Conservation (phyloP, 35 echinoderm and acorn worm genomes). For the Anneissia japonica region DNA sequence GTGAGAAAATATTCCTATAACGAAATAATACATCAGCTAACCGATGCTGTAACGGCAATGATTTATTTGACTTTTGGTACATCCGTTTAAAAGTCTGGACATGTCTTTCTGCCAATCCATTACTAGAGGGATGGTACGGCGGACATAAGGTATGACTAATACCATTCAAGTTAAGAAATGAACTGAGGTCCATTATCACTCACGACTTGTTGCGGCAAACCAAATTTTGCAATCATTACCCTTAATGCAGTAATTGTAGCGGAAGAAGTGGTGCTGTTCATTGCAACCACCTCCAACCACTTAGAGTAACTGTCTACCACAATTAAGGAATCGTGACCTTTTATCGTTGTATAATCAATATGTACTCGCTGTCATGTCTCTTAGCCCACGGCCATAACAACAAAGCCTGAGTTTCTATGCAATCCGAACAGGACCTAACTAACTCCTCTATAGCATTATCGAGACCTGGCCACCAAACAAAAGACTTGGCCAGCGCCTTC, state of each 20-base stretch:
- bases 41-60: constrained; percentile 9
- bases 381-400: constrained; percentile 34
- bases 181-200: constrained; percentile 52
- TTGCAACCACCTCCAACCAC: constrained; percentile 48
- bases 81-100: constrained; percentile 31
- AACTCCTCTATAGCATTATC: constrained; percentile 4
- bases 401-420: constrained; percentile 3
- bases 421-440: not conserved
- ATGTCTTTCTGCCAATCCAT: constrained; percentile 38
- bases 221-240: constrained; percentile 28
- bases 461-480: constrained; percentile 17
- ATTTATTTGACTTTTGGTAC: not conserved
- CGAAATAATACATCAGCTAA: constrained; percentile 35
- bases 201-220: constrained; percentile 37
- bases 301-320: constrained; percentile 51
- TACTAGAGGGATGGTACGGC: constrained; percentile 21
- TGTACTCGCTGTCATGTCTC: constrained; percentile 18
- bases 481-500: constrained; percentile 15
- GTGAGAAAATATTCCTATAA: constrained; percentile 29
- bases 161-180: not conserved
- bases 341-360: constrained; percentile 12
- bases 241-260: constrained; percentile 36
- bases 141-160: constrained; percentile 15
- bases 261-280: constrained; percentile 26
- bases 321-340: constrained; percentile 24